Base-by-base conservation (phyloP, 2,797 vertebrate species). In the Enteromius trimaculatus region DNA sequence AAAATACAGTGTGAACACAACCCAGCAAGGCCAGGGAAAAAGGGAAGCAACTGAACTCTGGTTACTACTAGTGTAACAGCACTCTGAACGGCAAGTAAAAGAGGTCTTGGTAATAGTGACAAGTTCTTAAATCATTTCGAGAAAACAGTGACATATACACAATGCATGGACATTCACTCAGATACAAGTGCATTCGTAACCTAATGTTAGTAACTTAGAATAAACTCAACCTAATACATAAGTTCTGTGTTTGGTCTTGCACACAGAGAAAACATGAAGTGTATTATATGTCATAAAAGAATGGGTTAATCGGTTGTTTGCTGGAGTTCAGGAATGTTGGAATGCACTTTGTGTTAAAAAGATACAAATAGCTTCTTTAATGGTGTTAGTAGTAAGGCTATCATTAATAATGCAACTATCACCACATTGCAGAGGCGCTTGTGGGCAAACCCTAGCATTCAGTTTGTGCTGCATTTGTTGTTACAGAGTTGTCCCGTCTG, bases 181-280 rank as follows among this genome's bases (percentile, higher is more conserved):
- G 91, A 92, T 92, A 89, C 92, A 93, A 94, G 93, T 94, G 94
- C 93, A 93, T 94, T 93, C 93, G 91, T 91, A 93, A 91, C 91
- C 90, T 93, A 90, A 93, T 84, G 89, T 93, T 88, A 92, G 90
- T 90, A 89, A 89, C 87, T 89, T 77, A 92, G 90, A 90, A 86
- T 90, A 90, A 85, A 69, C 87, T 87, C 77, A 86, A 91, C 84
- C 60, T 82, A 81, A 34, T 79, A 82, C 60, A 70, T 70, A 71
- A 72, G 44, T 70, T 60, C 60, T 53, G 64, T 70, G 62, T 79
- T 81, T 64, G 23, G 66, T 85, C 23, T 53, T 88, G 91, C 87
- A 90, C 91, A 91, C 87, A 86, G 90, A 87, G 84, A 42, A 47
- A 87, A 85, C 82, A 86, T 87, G 85, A 92, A 90, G 91, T 89